Evolutionary conservation across 92 coral and sea anemone genomes (phyloP).

Genomic region (Meandrina meandrites): DNA sequence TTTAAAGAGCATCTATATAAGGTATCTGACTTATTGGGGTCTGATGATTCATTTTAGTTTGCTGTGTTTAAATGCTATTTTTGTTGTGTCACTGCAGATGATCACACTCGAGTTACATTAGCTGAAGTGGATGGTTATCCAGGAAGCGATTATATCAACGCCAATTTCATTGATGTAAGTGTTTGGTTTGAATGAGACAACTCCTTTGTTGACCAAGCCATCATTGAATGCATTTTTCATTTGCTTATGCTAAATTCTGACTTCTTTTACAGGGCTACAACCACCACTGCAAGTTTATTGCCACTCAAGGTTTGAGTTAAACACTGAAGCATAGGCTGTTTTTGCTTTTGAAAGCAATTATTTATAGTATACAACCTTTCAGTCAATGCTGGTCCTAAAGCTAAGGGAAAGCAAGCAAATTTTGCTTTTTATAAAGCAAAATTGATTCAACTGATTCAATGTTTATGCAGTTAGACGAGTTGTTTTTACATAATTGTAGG

Average conservation of each 20-base stretch:
- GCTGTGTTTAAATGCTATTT: too few relatives aligned
- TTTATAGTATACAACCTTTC: too few relatives aligned
- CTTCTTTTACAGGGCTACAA: conserved; percentile 73
- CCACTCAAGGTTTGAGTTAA: conserved; percentile 78
- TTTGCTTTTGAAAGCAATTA: too few relatives aligned
- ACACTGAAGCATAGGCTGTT: too few relatives aligned
- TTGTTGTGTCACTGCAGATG: conserved; percentile 54
- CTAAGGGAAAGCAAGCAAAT: too few relatives aligned
- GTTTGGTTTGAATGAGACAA: not conserved
- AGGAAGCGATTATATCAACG: conserved; percentile 81
- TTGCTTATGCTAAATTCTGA: not conserved
- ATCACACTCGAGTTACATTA: conserved; percentile 68
- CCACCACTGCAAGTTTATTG: conserved; percentile 81
- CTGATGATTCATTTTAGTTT: not conserved
- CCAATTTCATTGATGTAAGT: conserved; percentile 89
- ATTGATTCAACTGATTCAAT: too few relatives aligned
- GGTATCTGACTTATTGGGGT: too few relatives aligned
- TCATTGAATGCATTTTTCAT: not conserved
- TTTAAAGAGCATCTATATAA: too few relatives aligned
- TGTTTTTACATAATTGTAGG: too few relatives aligned
- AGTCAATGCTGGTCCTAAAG: too few relatives aligned
- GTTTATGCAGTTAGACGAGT: too few relatives aligned
- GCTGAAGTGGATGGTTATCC: conserved; percentile 62
- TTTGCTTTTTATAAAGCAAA: too few relatives aligned
- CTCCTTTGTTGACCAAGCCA: not conserved